Evolutionary conservation across 2,797 vertebrate species (phyloP), one percentile per base, ranked within the genome.

Genomic region (Capromys pilorides): DNA sequence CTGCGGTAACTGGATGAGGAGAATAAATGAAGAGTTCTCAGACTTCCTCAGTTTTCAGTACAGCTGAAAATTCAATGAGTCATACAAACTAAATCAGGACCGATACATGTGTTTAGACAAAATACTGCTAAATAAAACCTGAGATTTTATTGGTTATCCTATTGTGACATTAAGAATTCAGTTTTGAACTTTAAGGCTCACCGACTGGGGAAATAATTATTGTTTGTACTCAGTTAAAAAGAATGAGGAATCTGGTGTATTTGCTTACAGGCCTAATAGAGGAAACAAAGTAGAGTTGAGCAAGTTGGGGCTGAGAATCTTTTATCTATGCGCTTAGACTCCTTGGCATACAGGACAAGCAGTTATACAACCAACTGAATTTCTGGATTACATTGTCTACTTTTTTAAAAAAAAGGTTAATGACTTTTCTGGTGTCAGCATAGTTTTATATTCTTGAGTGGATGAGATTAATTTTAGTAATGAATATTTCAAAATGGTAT

Each of bases 111-210:
- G 85, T 86, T 87, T 66, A 64, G 49, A 28, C 14, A 90, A 92
- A 80, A 62, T 16, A 78, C 49, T 49, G 22, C 51, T 82, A 64
- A 67, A 62, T 88, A 69, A 91, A 93, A 90, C 39, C 51, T 75
- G n/a, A 62, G 69, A 87, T 10, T 33, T 82, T 81, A 78, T 90
- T 33, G 28, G n/a, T 67, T 80, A 12, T 66, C 39, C 28, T 61
- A 5, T 82, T 69, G 5, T 81, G 85, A 89, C 4, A 81, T 86
- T 86, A 85, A 93, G 39, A 81, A 75, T 69, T 93, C n/a, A 28
- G 54, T 86, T 86, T 88, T 24, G 13, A 93, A n/a, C 51, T 75
- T 49, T 54, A 45, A 93, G 61, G 14, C 19, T 67, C 14, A 91
- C 33, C 66, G 75, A 9, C 51, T 85, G 75, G 73, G 80, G 31